Base-by-base conservation (phyloP, 2,888 invertebrate species). In the Pyrocoelia pectoralis region DNA sequence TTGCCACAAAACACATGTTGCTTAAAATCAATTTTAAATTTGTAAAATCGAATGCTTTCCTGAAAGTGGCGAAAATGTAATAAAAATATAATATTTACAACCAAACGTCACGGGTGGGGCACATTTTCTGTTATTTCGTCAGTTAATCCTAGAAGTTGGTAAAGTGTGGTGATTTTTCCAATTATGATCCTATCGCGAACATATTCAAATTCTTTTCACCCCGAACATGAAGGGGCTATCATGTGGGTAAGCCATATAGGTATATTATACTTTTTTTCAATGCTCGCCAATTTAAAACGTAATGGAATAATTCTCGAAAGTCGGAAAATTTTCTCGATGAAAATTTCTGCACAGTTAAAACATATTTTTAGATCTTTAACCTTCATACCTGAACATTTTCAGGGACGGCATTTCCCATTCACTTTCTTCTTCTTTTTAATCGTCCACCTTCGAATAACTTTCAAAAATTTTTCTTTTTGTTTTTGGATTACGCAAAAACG, bases 191-290 rank as follows among this genome's bases (percentile, higher is more conserved):
- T 79, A 8, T 78, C 79, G 41, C 75, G 77, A 63, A 75, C 69
- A 61, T 70, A 70, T 67, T 76, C 77, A 28, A 76, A 72, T 40
- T 70, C 75, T 57, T 80, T 80, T 67, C 68, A 61, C 46, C 65
- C 72, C 33, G 68, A 69, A 65, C 69, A 77, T 61, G 80, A 79
- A 65, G 68, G 75, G 3, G 77, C 78, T 50, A 73, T 72, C 29
- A 71, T 80, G 69, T 82, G 82, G 82, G 82, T 82, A 77, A 80
- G 81, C 65, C 2, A 28, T 3, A 6, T n/a, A n/a, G n/a, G n/a
- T n/a, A n/a, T n/a, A n/a, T n/a, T n/a, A n/a, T n/a, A n/a, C n/a
- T 18, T 2, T n/a, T 19, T 56, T 51, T 57, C 28, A 15, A 40
- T 43, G 41, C 15, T n/a, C n/a, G n/a, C n/a, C n/a, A n/a, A n/a